Evolutionary conservation across 1,140 invertebrate genomes (phyloP), one percentile per base, ranked within the genome.

Genomic region (Drosophila obscura): DNA sequence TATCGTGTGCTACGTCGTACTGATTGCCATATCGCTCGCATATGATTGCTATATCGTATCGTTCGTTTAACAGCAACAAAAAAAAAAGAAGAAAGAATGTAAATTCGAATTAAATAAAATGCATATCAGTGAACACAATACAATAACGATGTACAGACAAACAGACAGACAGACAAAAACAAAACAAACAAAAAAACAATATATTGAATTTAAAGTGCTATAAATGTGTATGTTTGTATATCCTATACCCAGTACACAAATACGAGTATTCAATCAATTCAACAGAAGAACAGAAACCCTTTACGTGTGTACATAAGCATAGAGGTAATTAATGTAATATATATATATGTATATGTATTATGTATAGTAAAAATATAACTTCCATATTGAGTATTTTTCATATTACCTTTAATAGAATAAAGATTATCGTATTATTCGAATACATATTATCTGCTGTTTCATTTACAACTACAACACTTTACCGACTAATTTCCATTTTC

Each of bases 341-440:
- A 67, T 64, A 68, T 77, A 13, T 39, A 22, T 2, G 4, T 24
- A 24, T 24, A 24, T 24, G 64, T 81, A 77, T 61, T 77, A 85
- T 77, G 77, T 80, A 85, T 85, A 85, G 77, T 69, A 85, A 77
- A 73, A 62, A 80, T 77, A 77, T 88, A 84, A 90, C 83, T 89
- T 90, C 79, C 80, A 88, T 88, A 90, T 77, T 88, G 78, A 84
- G 74, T 90, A 83, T 83, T 83, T 83, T 83, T 83, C 80, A 83
- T 83, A 83, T 83, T 83, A 83, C 75, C 80, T 83, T 83, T 83
- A 83, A 83, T 83, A 83, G 80, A 83, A 83, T 83, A 83, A 84
- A 83, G 62, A 83, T 83, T 83, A 83, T 83, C 80, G 80, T 83
- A 83, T 83, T 78, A 83, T 83, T 83, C 80, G 83, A 83, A 76